A percentile compares a stretch with the other conserved stretches of the same genome.
Conservation (phyloP, 1,140 invertebrate genomes). For the Apis dorsata region DNA sequence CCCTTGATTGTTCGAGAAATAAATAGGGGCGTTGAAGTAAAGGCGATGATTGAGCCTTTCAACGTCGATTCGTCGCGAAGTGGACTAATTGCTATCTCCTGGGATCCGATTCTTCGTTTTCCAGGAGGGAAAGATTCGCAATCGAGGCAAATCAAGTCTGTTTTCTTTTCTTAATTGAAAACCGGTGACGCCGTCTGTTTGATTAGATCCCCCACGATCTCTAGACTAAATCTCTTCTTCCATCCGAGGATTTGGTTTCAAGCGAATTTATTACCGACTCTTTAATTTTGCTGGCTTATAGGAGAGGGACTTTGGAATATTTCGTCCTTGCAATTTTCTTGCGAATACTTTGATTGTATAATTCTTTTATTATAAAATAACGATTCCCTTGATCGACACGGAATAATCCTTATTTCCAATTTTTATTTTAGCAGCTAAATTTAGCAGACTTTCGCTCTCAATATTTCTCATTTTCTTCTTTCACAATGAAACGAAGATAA, state of each 20-base stretch:
- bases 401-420: no score
- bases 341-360: no score
- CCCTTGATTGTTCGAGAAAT: background rate
- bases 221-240: background rate
- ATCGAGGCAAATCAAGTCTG: constrained; percentile 9
- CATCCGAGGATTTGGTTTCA: background rate
- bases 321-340: no score
- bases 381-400: no score
- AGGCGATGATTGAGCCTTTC: background rate
- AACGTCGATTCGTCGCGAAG: constrained; percentile 6
- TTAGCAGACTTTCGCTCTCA: no score
- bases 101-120: background rate
- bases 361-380: no score
- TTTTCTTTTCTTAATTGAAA: constrained; percentile 30
- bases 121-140: background rate
- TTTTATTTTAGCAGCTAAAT: no score
- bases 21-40: background rate
- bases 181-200: background rate
- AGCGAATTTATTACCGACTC: background rate
- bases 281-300: background rate
- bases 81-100: constrained; percentile 19
- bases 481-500: background rate
- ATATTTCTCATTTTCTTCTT: no score
- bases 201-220: background rate
- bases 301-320: no score